Evolutionary conservation across 2,888 invertebrate species (phyloP).

Genomic region (Melinopterus prodromus): DNA sequence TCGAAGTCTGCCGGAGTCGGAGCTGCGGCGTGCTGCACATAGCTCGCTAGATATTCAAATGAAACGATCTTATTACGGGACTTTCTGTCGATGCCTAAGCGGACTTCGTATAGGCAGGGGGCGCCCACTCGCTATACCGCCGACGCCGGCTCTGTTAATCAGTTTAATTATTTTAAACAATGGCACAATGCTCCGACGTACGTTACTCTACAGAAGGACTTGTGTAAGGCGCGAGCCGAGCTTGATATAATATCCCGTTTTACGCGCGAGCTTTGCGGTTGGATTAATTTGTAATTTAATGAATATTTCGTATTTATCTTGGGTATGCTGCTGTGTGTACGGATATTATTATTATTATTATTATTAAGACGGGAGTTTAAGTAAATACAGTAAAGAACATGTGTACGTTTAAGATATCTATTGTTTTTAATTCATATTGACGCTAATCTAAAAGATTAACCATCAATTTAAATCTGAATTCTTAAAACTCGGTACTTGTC

Average conservation of each 20-base stretch:
- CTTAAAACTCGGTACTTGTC: too few relatives aligned
- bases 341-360: too few relatives aligned
- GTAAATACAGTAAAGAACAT: neutral
- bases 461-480: too few relatives aligned
- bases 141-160: neutral
- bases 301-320: neutral
- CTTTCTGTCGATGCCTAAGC: neutral
- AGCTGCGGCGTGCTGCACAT: neutral
- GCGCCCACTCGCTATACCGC: neutral
- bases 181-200: neutral
- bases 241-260: neutral
- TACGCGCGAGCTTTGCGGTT: neutral
- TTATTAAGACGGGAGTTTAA: neutral
- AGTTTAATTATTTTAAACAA: constrained; percentile 4
- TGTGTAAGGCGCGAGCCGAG: neutral
- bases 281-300: neutral
- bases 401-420: too few relatives aligned
- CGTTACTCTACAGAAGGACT: neutral
- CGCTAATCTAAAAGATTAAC: too few relatives aligned
- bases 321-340: neutral
- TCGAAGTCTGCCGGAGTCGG: neutral
- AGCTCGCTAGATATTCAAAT: neutral
- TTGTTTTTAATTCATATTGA: too few relatives aligned
- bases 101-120: neutral
- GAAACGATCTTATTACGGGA: constrained; percentile 4